These are phyloP conservation scores for Stylophora pistillata DNA, from an alignment of 64 coral and sea anemone genomes.

Conservation along the genomic window DNA sequence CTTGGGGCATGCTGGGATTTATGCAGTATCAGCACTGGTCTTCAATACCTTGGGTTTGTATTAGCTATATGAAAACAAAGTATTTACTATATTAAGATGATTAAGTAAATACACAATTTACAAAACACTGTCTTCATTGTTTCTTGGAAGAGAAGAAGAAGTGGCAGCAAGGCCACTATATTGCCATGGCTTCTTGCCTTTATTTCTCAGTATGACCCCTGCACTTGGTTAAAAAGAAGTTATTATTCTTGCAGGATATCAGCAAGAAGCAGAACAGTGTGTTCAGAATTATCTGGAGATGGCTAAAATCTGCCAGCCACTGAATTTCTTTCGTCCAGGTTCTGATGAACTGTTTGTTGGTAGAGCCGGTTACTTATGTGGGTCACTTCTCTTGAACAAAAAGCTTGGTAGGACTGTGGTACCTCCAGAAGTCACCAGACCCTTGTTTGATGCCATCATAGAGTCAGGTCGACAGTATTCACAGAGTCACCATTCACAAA, in stretches of 20 bases:
- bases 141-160: too few species aligned
- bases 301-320: conserved; percentile 66
- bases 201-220: too few species aligned
- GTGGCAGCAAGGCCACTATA: too few species aligned
- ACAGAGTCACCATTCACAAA: conserved; percentile 31
- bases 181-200: too few species aligned
- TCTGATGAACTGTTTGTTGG: conserved; percentile 94
- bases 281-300: conserved; percentile 75
- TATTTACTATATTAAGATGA: too few species aligned
- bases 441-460: conserved; percentile 83
- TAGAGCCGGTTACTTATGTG: conserved; percentile 89
- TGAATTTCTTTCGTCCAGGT: conserved; percentile 62
- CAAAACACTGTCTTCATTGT: too few species aligned
- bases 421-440: conserved; percentile 61
- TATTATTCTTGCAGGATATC: conserved; percentile 22
- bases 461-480: conserved; percentile 69
- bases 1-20: conserved; percentile 85
- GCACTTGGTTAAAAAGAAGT: too few species aligned
- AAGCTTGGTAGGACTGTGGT: conserved; percentile 66
- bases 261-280: conserved; percentile 64
- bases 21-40: conserved; percentile 77
- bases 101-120: too few species aligned
- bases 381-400: conserved; percentile 62
- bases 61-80: too few species aligned
- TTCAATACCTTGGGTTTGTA: conserved; percentile 81